phyloP scores from a whole-genome alignment of 1,140 invertebrate genomes.

The Conus betulinus region DNA sequence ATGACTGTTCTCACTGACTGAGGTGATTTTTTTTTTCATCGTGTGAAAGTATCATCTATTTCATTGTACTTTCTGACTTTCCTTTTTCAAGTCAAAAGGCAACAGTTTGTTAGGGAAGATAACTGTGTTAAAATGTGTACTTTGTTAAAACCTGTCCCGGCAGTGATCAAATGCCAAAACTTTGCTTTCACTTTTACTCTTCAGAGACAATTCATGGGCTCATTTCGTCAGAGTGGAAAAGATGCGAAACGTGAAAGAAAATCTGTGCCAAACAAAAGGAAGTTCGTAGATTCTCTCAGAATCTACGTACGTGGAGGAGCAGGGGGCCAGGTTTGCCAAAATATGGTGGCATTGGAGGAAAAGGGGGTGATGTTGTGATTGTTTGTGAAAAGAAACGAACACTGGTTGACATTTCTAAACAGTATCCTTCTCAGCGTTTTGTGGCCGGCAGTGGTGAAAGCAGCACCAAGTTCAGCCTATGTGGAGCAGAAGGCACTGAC shows the following conservation, averaged over 20 bases:
- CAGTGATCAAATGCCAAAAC: background rate
- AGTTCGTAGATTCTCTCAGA: slow-evolving; percentile 65
- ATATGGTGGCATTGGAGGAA: slow-evolving; percentile 95
- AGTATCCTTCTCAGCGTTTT: slow-evolving; percentile 62
- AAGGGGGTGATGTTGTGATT: slow-evolving; percentile 96
- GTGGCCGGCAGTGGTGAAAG: slow-evolving; percentile 57
- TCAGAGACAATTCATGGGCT: background rate
- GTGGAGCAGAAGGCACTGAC: slow-evolving; percentile 85
- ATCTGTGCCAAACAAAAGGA: slow-evolving; percentile 32
- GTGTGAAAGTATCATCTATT: background rate
- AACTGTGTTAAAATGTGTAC: background rate
- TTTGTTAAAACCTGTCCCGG: background rate
- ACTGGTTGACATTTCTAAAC: slow-evolving; percentile 44
- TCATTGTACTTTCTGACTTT: background rate
- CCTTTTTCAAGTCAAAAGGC: background rate
- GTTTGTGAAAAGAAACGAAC: slow-evolving; percentile 75
- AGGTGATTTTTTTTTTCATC: background rate
- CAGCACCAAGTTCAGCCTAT: slow-evolving; percentile 74
- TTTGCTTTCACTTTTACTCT: background rate
- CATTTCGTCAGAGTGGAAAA: background rate
- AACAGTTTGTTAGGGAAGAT: background rate
- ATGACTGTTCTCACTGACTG: background rate
- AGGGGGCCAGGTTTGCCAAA: slow-evolving; percentile 93
- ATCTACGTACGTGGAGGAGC: slow-evolving; percentile 84
- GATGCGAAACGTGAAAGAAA: background rate